phyloP scores from a whole-genome alignment of 2,797 vertebrate genomes.

The Hyperoplus lanceolatus region DNA sequence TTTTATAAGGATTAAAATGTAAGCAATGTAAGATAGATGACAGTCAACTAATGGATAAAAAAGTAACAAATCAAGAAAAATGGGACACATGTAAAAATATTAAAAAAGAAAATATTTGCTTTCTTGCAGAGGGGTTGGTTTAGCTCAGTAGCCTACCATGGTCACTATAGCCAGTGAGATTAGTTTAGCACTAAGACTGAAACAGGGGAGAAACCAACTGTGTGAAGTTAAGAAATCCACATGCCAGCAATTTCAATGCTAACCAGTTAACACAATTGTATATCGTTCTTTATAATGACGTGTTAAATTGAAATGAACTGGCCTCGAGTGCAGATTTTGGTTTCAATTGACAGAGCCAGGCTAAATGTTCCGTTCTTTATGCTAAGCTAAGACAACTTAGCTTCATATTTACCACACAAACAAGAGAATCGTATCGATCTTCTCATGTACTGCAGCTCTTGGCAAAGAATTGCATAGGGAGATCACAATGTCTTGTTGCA shows the following conservation, averaged over 20 bases:
- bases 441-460: background rate
- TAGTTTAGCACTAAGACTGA: background rate
- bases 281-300: too few relatives aligned
- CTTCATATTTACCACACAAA: background rate
- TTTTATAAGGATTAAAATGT: background rate
- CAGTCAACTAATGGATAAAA: background rate
- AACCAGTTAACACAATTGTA: background rate
- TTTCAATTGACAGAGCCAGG: background rate
- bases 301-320: too few relatives aligned
- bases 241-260: background rate
- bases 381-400: background rate
- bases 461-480: background rate
- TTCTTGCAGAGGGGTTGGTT: background rate
- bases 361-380: background rate
- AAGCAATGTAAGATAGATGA: background rate
- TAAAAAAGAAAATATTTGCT: background rate
- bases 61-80: background rate
- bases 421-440: background rate
- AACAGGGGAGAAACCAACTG: background rate
- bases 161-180: too few relatives aligned
- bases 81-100: background rate
- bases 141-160: background rate
- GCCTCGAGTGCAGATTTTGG: background rate
- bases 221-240: background rate
- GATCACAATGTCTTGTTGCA: background rate